Conservation (phyloP, 2,888 invertebrate genomes). For the Emmelina monodactyla region DNA sequence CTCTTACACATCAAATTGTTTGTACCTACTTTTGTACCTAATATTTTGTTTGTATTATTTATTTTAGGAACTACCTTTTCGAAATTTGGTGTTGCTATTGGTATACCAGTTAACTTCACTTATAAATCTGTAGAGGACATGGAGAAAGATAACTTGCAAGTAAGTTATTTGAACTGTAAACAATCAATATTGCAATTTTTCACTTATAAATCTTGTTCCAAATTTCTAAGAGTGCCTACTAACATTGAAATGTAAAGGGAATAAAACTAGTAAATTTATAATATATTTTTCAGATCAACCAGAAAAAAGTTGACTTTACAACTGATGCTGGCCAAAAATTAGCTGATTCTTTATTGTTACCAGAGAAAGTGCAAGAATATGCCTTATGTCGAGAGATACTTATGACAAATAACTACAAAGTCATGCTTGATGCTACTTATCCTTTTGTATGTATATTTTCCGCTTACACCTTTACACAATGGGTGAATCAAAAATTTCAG, state of each 20-base stretch:
- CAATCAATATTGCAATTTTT: background rate
- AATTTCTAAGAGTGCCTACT: background rate
- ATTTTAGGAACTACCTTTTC: slow-evolving; percentile 56
- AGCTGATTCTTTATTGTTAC: slow-evolving; percentile 72
- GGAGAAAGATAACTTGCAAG: slow-evolving; percentile 65
- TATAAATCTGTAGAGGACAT: slow-evolving; percentile 65
- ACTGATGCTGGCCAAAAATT: slow-evolving; percentile 69
- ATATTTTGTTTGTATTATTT: background rate
- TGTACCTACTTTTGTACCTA: background rate
- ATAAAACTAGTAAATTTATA: background rate
- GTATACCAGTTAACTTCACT: slow-evolving; percentile 76
- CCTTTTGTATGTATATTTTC: slow-evolving; percentile 52
- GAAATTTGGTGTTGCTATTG: slow-evolving; percentile 71
- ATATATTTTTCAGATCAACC: slow-evolving; percentile 58
- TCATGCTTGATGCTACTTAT: slow-evolving; percentile 63
- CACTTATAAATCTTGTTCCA: background rate
- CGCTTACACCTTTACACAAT: slow-evolving; percentile 58
- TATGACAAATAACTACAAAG: slow-evolving; percentile 66
- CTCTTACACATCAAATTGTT: background rate
- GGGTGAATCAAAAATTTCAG: slow-evolving; percentile 60
- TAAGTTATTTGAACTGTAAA: slow-evolving; percentile 20
- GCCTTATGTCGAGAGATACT: slow-evolving; percentile 80
- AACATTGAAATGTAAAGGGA: no score
- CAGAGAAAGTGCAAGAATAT: slow-evolving; percentile 81
- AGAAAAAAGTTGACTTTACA: slow-evolving; percentile 70